Evolutionary conservation across 2,113 vertebrate genomes (phyloP).

Genomic region (Myocastor coypus): DNA sequence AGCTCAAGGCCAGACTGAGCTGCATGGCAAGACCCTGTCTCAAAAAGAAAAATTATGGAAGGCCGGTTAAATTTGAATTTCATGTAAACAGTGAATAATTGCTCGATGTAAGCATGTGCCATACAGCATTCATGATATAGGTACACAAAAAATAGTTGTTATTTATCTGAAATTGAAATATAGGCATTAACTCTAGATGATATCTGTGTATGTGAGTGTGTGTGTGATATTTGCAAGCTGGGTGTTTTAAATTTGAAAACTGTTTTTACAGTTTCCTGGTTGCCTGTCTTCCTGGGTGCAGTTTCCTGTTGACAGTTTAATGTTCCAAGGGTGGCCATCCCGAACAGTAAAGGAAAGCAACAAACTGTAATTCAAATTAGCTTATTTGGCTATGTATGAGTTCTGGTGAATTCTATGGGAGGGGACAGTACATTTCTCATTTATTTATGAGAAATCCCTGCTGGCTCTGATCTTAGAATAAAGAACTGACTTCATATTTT

Average conservation of each 20-base stretch:
- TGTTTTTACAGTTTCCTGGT: not conserved
- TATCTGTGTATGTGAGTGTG: not conserved
- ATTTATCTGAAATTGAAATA: slow-evolving; percentile 3
- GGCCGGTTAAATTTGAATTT: slow-evolving; percentile 3
- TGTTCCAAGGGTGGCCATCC: not conserved
- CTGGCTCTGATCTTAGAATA: slow-evolving; percentile 26
- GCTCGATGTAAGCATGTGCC: not conserved
- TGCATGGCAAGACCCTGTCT: too few relatives aligned
- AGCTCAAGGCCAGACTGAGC: too few relatives aligned
- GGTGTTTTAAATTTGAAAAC: not conserved
- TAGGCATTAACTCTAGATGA: not conserved
- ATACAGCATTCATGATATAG: not conserved
- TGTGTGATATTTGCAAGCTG: not conserved
- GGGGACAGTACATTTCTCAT: not conserved
- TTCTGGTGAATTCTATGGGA: not conserved
- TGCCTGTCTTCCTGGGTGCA: not conserved
- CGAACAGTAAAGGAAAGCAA: not conserved
- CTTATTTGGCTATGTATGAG: not conserved
- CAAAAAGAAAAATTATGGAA: not conserved
- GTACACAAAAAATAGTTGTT: not conserved
- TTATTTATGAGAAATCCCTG: not conserved
- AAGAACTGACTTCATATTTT: not conserved
- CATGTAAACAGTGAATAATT: not conserved
- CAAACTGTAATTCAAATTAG: not conserved
- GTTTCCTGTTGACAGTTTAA: not conserved